Evolutionary conservation across 2,113 vertebrate genomes (phyloP), one percentile per base, ranked within the genome.

Genomic region (Nothoprocta perdicaria): DNA sequence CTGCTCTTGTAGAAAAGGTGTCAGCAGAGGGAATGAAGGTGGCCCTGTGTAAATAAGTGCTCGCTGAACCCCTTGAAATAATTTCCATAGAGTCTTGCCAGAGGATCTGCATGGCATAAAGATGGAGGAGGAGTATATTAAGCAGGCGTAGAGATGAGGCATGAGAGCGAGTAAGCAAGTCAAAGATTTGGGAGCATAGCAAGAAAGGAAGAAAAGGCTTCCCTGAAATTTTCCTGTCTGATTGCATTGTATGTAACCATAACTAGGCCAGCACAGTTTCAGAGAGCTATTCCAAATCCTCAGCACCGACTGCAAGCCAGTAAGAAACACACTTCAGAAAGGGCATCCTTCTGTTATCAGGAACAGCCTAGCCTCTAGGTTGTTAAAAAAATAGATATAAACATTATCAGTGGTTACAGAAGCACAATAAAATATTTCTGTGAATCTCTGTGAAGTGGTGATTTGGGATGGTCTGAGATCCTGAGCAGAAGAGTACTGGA

Each of bases 51-150:
- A 93, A 96, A 92, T 52, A 79, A 14, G 1, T 12, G 29, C 55
- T 90, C 86, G 65, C 86, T 96, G 89, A 88, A 87, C 78, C 89
- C 60, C 40, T 89, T 94, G 84, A 62, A 95, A 81, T 48, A 57
- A 71, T 90, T 83, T 68, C 69, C 19, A 3, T 35, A 61, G 53
- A 74, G 43, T 19, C 21, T 13, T 74, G 58, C 41, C 38, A 21
- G 66, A 88, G 91, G 82, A 55, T 24, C 78, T 60, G 18, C 43
- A 22, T 12, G 41, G 80, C 62, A 53, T 72, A 76, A 79, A 53
- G 31, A 55, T 35, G 65, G 68, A 66, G 68, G 24, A 92, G 17
- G 18, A 90, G 46, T 88, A 40, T 80, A 81, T 96, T 88, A 94
- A 75, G 46, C 1, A 29, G 90, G 50, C 5, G 4, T 29, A 41